Evolutionary conservation across 2,797 vertebrate species (phyloP), one percentile per base, ranked within the genome.

Genomic region (Arctocebus calabarensis): DNA sequence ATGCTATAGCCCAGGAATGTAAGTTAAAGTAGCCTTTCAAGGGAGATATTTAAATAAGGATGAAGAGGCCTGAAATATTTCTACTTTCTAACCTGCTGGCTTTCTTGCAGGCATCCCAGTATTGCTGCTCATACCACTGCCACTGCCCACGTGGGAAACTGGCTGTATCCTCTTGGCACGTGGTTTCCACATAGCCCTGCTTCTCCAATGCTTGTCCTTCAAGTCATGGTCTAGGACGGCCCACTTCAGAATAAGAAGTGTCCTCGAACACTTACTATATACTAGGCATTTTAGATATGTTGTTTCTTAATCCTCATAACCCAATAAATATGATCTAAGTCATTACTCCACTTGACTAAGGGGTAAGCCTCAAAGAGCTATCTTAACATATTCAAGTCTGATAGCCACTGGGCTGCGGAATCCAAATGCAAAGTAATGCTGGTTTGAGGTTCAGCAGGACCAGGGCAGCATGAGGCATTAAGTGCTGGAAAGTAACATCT

Each of bases 281-380:
- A 23, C 12, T 57, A 77, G 48, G n/a, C 40, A 90, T 40, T 91
- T 73, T 62, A 34, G 27, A 11, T 17, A n/a, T 79, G 70, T 13
- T 55, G 37, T 9, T 52, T 43, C 14, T 78, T 83, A 66, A 89
- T 70, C 5, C 9, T 61, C 27, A 3, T 48, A 57, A 34, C 40
- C 32, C 70, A 68, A 17, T 20, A 84, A 87, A 20, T 29, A 52
- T 66, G 43, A 2, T 64, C 4, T 48, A 84, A 48, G 66, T 70
- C 13, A 27, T 74, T 85, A 70, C 62, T 96, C 66, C 48, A 45
- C 73, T 94, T 94, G 59, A 45, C 85, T 73, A 84, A 92, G 32
- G 40, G 32, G 7, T 57, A 91, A 71, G 71, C 55, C n/a, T 90
- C 43, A 32, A 84, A 66, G 37, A 81, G 16, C 29, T 45, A 92